Conservation (phyloP, 2,113 vertebrate species). For the Eurypyga helias region DNA sequence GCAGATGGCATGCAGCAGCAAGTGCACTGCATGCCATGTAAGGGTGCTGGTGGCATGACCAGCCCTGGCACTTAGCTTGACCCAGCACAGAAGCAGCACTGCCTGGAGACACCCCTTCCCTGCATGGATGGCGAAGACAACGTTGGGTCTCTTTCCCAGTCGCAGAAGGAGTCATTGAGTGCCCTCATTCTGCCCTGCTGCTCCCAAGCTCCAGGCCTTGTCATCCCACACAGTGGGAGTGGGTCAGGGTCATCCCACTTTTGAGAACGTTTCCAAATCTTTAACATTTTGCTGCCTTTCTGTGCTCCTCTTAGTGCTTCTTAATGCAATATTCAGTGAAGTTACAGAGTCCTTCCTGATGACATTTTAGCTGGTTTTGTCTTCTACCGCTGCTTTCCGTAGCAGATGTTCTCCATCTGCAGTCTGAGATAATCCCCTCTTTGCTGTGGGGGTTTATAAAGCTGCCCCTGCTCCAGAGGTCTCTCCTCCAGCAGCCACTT, state of each 20-base stretch:
- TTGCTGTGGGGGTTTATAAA: background rate
- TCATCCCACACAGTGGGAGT: background rate
- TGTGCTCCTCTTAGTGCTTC: background rate
- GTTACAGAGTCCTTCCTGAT: background rate
- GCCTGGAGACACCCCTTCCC: background rate
- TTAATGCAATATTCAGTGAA: background rate
- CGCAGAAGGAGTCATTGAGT: accelerated
- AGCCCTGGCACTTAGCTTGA: background rate
- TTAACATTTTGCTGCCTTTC: background rate
- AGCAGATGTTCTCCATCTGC: background rate
- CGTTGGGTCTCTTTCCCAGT: background rate
- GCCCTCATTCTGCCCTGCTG: accelerated
- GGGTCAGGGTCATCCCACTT: background rate
- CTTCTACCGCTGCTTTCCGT: background rate
- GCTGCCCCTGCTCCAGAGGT: background rate
- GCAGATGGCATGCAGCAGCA: background rate
- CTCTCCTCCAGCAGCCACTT: background rate
- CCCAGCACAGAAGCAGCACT: background rate
- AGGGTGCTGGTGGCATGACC: background rate
- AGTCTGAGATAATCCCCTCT: background rate
- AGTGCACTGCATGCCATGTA: accelerated
- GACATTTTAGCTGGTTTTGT: background rate
- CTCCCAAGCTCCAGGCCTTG: background rate
- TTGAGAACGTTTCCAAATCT: background rate
- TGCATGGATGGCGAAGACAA: accelerated